Base-by-base conservation (phyloP, 2,797 vertebrate species). In the Selene dorsalis region DNA sequence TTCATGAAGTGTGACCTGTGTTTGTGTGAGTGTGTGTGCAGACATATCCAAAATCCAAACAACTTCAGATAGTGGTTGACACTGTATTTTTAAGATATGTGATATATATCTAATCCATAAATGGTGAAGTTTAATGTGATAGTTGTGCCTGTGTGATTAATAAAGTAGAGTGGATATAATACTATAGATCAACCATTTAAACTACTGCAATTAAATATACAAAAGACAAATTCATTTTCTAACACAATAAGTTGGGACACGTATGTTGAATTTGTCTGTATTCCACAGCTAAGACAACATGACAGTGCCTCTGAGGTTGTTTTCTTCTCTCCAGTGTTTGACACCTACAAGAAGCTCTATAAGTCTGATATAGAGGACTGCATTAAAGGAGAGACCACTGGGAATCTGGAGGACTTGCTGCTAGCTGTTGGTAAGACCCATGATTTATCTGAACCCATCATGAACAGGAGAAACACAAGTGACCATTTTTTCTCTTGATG, bases 321-420 rank as follows among this genome's bases (percentile, higher is more conserved):
- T 79, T 68, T 43, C 2, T 18, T 62, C 39, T 50, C 28, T 89
- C 39, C 75, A 99, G 98, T 98, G 84, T 98, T 99, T 82, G 96
- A 95, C 48, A 96, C 94, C 43, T 99, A 99, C 89, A 97, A 96
- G 95, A 97, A 96, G 22, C 88, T 98, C 75, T 96, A 95, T 0
- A 97, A 96, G 82, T 96, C 94, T 76, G 96, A 99, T 45, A 95
- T 99, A 7, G 97, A 99, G 87, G 96, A 97, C 84, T 97, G 96
- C 81, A 93, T 99, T 69, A 93, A 95, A 89, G 94, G 96, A 3
- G 98, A 99, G 92, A 98, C 96, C 26, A 96, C 95, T 2, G 97
- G 97, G 3, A 95, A 96, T 73, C 73, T 99, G 87, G 96, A 97
- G 91, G 94, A 94, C 43, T 85, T 98, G 18, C 94, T 99, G 30